Evolutionary conservation across 2,888 invertebrate genomes (phyloP).

Genomic region (Thecophora atra): DNA sequence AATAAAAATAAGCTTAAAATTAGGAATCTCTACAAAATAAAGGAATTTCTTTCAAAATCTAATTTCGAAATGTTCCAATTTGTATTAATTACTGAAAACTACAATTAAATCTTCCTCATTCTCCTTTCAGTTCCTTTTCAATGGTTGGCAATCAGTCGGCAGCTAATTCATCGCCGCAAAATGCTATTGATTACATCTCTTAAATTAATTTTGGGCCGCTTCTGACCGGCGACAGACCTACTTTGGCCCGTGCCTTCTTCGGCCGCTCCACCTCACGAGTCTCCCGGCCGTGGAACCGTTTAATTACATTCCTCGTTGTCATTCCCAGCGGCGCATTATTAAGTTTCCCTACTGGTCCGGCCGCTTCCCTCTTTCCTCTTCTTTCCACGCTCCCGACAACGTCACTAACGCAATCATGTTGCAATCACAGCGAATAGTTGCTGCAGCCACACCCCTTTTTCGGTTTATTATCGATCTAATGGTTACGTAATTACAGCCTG

Average conservation of each 20-base stretch:
- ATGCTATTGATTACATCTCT: slow-evolving; percentile 44
- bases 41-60: no score
- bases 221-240: background rate
- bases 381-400: no score
- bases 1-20: no score
- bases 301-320: slow-evolving; percentile 48
- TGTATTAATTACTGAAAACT: background rate
- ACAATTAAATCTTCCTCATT: background rate
- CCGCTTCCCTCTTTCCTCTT: background rate
- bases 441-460: slow-evolving; percentile 30
- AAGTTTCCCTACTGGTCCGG: slow-evolving; percentile 9
- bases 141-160: background rate
- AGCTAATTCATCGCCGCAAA: slow-evolving; percentile 12
- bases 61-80: background rate
- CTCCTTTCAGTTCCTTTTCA: background rate
- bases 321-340: slow-evolving; percentile 45
- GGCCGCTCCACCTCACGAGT: background rate
- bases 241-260: background rate
- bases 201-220: slow-evolving; percentile 33
- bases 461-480: slow-evolving; percentile 53
- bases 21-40: no score
- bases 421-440: slow-evolving; percentile 17
- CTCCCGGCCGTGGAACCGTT: slow-evolving; percentile 38
- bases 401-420: no score
- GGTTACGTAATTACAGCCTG: slow-evolving; percentile 59